A percentile compares a stretch with the other conserved stretches of the same genome.
Conservation (phyloP, 2,888 invertebrate species). For the Epirrhoe tristata region DNA sequence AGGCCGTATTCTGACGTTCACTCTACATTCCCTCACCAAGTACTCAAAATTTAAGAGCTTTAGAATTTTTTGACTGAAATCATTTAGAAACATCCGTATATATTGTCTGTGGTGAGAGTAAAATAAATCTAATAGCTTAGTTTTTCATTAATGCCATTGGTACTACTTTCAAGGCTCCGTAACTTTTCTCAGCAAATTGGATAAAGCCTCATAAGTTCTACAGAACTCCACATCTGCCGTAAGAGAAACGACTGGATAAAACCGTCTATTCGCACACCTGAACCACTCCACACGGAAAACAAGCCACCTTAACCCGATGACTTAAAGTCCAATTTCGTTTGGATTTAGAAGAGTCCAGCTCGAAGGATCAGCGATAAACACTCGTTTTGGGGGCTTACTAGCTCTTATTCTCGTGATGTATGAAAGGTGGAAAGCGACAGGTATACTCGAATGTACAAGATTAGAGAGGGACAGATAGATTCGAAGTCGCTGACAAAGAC, state of each 20-base stretch:
- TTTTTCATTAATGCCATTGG: conserved; percentile 9
- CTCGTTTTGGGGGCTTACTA: conserved; percentile 77
- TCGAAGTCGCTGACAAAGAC: conserved; percentile 50
- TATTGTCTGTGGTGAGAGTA: background rate
- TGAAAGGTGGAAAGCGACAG: conserved; percentile 68
- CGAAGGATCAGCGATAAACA: conserved; percentile 79
- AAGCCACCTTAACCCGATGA: conserved; percentile 52
- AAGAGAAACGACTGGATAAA: conserved; percentile 74
- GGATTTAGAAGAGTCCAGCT: conserved; percentile 60
- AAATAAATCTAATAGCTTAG: background rate
- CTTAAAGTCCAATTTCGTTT: conserved; percentile 60
- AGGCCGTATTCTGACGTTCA: too few relatives aligned
- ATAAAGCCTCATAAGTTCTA: conserved; percentile 63
- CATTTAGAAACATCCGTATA: too few relatives aligned
- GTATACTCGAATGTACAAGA: conserved; percentile 57
- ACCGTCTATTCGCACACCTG: conserved; percentile 70
- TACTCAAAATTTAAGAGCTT: too few relatives aligned
- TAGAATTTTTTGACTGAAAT: too few relatives aligned
- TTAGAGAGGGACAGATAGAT: conserved; percentile 60
- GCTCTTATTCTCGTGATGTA: conserved; percentile 73
- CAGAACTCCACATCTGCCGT: conserved; percentile 60
- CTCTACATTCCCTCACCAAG: too few relatives aligned
- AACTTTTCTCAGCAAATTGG: conserved; percentile 45
- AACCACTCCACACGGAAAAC: conserved; percentile 50
- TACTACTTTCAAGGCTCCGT: conserved; percentile 25